phyloP scores from a whole-genome alignment of 2,797 vertebrate genomes.

The Cossypha dichroa region DNA sequence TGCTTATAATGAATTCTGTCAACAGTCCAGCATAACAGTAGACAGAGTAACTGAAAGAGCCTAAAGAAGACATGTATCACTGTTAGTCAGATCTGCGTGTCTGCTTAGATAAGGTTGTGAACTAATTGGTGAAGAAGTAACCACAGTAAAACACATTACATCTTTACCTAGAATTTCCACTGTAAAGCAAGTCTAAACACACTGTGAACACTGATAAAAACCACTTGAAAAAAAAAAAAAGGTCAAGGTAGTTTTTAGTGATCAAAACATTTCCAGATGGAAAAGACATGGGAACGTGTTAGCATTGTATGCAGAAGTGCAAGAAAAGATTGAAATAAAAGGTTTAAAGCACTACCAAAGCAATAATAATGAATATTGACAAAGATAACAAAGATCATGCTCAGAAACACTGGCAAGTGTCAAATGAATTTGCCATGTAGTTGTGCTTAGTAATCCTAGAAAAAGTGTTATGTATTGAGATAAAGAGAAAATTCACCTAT shows the following conservation, averaged over 20 bases:
- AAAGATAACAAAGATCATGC: neutral
- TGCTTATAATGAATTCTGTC: neutral
- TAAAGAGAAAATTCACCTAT: neutral
- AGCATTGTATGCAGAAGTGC: neutral
- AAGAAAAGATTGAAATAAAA: neutral
- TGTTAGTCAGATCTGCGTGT: neutral
- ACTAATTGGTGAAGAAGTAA: neutral
- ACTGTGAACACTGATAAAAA: neutral
- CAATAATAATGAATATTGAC: neutral
- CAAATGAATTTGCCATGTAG: neutral
- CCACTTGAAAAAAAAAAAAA: neutral
- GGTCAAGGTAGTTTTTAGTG: neutral
- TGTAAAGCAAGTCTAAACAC: neutral
- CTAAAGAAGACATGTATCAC: neutral
- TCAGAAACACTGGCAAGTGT: neutral
- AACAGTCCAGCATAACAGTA: neutral
- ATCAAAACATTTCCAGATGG: neutral
- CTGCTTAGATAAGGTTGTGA: neutral
- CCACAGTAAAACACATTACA: neutral
- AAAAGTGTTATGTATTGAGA: neutral
- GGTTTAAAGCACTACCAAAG: neutral
- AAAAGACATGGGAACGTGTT: neutral
- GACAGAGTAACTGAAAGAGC: neutral
- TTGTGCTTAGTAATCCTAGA: neutral
- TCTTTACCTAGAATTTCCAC: neutral